phyloP scores from a whole-genome alignment of 1,140 invertebrate genomes.

The Aphis craccivora region DNA sequence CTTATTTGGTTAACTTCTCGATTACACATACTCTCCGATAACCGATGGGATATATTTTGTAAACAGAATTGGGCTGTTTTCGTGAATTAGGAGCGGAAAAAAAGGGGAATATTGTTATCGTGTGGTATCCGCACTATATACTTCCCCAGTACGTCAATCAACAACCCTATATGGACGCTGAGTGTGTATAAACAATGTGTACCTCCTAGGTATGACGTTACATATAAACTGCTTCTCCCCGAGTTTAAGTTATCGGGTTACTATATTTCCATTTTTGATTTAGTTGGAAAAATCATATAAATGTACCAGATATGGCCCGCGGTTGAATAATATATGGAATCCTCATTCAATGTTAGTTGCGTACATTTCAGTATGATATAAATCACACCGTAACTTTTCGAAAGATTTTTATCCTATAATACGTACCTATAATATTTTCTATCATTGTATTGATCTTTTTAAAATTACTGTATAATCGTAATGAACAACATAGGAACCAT shows the following conservation, averaged over 20 bases:
- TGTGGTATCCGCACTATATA: too few species aligned
- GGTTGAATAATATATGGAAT: background rate
- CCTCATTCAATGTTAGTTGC: background rate
- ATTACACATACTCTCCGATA: constrained; percentile 23
- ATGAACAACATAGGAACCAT: too few species aligned
- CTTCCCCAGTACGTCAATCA: background rate
- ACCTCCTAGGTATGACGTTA: background rate
- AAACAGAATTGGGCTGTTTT: background rate
- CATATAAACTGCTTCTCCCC: background rate
- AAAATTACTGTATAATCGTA: too few species aligned
- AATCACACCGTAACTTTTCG: background rate
- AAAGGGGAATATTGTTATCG: constrained; percentile 18
- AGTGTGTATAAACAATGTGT: constrained; percentile 11
- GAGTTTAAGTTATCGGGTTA: background rate
- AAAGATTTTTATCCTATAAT: background rate
- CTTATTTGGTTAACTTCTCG: constrained; percentile 42
- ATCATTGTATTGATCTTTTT: too few species aligned
- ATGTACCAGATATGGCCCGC: background rate
- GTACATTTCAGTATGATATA: background rate
- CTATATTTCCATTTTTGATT: constrained; percentile 42
- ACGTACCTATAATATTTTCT: too few species aligned
- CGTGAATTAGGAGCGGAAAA: background rate
- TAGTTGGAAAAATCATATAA: background rate
- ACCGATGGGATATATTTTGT: background rate
- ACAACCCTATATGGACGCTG: background rate